phyloP scores from a whole-genome alignment of 53 echinoderm and acorn worm genomes.

The Holothuria leucospilota region DNA sequence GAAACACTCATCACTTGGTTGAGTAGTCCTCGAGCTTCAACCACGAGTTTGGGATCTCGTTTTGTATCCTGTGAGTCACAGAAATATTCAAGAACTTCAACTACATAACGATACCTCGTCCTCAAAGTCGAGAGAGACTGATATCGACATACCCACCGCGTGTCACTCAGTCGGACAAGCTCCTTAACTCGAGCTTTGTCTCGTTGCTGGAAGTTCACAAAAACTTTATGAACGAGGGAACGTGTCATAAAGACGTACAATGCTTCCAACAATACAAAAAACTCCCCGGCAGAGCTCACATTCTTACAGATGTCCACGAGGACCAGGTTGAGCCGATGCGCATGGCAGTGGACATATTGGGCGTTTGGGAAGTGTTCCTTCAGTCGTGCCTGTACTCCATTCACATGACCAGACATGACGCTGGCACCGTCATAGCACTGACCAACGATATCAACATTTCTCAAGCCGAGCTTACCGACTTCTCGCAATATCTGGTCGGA shows the following conservation, averaged over 20 bases:
- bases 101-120: neutral
- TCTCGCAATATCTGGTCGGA: conserved; percentile 29
- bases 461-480: conserved; percentile 10
- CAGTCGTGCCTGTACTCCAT: conserved; percentile 34
- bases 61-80: conserved; percentile 36
- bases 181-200: conserved; percentile 30
- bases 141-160: conserved; percentile 34
- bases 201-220: conserved; percentile 13
- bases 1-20: conserved; percentile 31
- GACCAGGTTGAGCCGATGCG: conserved; percentile 36
- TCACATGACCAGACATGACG: conserved; percentile 40
- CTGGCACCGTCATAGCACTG: conserved; percentile 43
- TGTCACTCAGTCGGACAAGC: conserved; percentile 36
- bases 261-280: neutral
- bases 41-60: conserved; percentile 43
- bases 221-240: conserved; percentile 23
- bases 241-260: conserved; percentile 7
- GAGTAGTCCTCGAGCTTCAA: conserved; percentile 49
- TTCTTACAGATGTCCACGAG: conserved; percentile 28
- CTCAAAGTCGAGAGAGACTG: conserved; percentile 1
- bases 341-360: conserved; percentile 18
- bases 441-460: conserved; percentile 35
- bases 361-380: conserved; percentile 28
- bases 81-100: conserved; percentile 27
- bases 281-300: conserved; percentile 26